Base-by-base conservation (phyloP, 2,113 vertebrate genomes). In the Tupaia chinensis region DNA sequence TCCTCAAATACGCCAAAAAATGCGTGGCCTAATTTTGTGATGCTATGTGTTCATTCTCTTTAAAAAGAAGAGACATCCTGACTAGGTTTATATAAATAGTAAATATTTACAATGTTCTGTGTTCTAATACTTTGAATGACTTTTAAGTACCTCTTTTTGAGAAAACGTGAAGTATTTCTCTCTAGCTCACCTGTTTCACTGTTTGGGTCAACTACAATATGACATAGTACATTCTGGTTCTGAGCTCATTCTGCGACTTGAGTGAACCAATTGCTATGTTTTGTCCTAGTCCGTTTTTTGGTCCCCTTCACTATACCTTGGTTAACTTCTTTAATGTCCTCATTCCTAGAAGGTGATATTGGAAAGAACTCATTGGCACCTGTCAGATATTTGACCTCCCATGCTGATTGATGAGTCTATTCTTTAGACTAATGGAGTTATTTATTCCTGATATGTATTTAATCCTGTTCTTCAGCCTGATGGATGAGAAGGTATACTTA, bases 301-400 rank as follows among this genome's bases (percentile, higher is more conserved):
- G 19, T 73, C 54, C 74, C 79, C 89, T 93, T 89, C 79, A 82
- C 54, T 93, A 74, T 4, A 91, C 85, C 34, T 85, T 94, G 73
- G 60, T 85, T 76, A 85, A 68, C 22, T 76, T 66, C 27, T 91
- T 29, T 85, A 44, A 90, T 82, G 60, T 63, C 80, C 83, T 96
- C n/a, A 77, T 94, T 95, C 96, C 73, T 88, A 53, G 92, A 95
- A 96, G 66, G 91, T 97, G 87, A 92, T 86, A 93, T 65, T 95
- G 65, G 70, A 97, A 90, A 58, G 60, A 93, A 22, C 81, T 91
- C 94, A 92, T 95, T 95, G 96, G 84, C 83, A 93, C 74, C 82
- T 96, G 81, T 97, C 90, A 98, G 92, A 94, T 72, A 32, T 93
- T 96, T 97, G 91, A 97, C 87, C 85, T 91, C 78, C 90, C 74